These are phyloP conservation scores for Micrastur ruficollis DNA, from an alignment of 2,797 vertebrate species.

Conservation along the genomic window DNA sequence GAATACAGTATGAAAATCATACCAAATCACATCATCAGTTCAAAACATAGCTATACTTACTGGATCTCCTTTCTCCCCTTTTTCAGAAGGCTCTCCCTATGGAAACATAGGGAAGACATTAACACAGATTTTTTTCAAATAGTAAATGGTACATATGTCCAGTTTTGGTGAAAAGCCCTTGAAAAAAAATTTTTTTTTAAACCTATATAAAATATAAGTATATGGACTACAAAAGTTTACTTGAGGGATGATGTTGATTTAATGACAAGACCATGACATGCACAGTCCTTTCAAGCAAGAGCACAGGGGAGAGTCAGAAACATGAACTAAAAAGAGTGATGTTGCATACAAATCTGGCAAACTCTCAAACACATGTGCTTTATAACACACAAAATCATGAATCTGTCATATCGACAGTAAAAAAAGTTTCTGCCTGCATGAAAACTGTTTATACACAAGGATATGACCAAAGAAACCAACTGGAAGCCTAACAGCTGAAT, in stretches of 20 bases:
- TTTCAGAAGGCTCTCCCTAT: constrained; percentile 73
- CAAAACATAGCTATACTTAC: constrained; percentile 71
- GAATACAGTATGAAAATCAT: background rate
- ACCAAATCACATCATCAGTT: background rate
- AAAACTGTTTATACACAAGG: background rate
- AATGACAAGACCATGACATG: background rate
- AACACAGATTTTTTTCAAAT: background rate
- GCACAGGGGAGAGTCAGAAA: background rate
- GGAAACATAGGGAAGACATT: background rate
- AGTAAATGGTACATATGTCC: background rate
- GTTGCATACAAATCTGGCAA: background rate
- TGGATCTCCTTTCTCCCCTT: constrained; percentile 87
- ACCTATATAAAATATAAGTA: background rate
- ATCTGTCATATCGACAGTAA: background rate
- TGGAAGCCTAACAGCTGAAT: background rate
- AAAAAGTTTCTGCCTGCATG: background rate
- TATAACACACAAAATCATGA: background rate
- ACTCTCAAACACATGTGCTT: background rate
- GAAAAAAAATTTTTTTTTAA: background rate
- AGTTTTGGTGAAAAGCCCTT: background rate
- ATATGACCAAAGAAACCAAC: background rate
- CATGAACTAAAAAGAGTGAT: background rate
- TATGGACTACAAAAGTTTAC: background rate
- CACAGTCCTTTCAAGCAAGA: background rate
- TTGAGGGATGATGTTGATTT: background rate